Base-by-base conservation (phyloP, 2,113 vertebrate species). In the Perca fluviatilis region DNA sequence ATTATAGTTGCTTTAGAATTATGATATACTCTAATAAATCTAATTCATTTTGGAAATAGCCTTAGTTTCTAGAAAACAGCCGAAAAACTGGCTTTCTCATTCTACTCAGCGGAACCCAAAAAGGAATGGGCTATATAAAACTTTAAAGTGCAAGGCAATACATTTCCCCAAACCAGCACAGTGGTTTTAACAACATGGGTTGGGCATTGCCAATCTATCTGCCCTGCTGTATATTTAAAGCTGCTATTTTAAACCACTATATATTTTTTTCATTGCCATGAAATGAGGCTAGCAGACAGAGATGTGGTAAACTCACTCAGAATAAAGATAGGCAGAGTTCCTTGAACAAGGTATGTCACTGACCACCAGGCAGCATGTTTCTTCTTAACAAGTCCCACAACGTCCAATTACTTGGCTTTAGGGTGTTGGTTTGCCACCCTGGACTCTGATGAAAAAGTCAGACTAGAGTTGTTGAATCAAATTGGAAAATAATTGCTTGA, bases 141-240 rank as follows among this genome's bases (percentile, higher is more conserved):
- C 77, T 82, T 91, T 76, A 82, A 93, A 92, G 83, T 71, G 64
- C 57, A 85, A 72, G 47, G 78, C 70, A 82, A 85, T 73, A 80
- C 69, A 87, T 80, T 80, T 82, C 64, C 74, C 79, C 69, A 84
- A 90, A 88, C 88, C 87, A 92, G 71, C 75, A 50, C 80, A 81
- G 90, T 62, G 93, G 92, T 94, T 95, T 92, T 82, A 93, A 91
- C 91, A 90, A 89, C 86, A 90, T 90, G 87, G 92, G 93, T 72
- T 78, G 88, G 90, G 91, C 91, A 86, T 67, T 25, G 77, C 78
- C 2, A 36, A 71, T 88, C 87, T 88, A 93, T 94, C 93, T 89
- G 79, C 86, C 74, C 87, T 58, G 82, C 92, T 91, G 79, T 93
- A 84, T 94, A 93, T 91, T 96, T 93, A 93, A 92, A 71, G 86